Evolutionary conservation across 2,113 vertebrate genomes (phyloP).

Genomic region (Irena cyanogastra): DNA sequence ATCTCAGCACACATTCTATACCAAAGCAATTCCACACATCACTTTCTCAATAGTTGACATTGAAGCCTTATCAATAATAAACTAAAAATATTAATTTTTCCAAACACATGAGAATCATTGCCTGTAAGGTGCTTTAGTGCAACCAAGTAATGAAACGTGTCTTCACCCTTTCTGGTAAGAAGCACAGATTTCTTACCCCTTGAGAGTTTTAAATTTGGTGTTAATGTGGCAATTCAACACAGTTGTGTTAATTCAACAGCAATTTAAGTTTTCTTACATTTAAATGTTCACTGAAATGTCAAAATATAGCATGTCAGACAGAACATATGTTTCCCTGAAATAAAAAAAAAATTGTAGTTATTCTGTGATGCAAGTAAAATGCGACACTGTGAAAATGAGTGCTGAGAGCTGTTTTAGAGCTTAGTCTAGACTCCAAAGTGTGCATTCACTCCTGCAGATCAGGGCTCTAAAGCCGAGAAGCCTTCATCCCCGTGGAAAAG

Average conservation of each 20-base stretch:
- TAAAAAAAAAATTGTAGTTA: not conserved
- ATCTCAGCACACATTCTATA: not conserved
- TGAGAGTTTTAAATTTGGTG: not conserved
- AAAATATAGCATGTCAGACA: not conserved
- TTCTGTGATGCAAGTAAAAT: not conserved
- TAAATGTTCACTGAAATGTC: not conserved
- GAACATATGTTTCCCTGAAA: not conserved
- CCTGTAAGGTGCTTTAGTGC: not conserved
- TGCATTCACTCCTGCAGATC: not conserved
- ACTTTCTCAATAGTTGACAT: rapidly evolving
- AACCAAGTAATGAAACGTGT: not conserved
- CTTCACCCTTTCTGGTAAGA: not conserved
- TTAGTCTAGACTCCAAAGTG: not conserved
- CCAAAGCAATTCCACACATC: not conserved
- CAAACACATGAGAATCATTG: not conserved
- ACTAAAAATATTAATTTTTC: not conserved
- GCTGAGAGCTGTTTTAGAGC: not conserved
- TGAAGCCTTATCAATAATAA: not conserved
- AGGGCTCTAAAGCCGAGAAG: not conserved
- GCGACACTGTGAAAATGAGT: not conserved
- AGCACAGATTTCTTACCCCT: not conserved
- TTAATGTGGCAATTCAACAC: not conserved
- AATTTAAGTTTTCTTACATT: not conserved
- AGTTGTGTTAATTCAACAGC: not conserved
- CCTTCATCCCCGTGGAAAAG: not conserved